Percentiles rank a stretch among this genome's conserved stretches.
Conservation (phyloP, 2,888 invertebrate genomes). For the Cerceris ruficornis region DNA sequence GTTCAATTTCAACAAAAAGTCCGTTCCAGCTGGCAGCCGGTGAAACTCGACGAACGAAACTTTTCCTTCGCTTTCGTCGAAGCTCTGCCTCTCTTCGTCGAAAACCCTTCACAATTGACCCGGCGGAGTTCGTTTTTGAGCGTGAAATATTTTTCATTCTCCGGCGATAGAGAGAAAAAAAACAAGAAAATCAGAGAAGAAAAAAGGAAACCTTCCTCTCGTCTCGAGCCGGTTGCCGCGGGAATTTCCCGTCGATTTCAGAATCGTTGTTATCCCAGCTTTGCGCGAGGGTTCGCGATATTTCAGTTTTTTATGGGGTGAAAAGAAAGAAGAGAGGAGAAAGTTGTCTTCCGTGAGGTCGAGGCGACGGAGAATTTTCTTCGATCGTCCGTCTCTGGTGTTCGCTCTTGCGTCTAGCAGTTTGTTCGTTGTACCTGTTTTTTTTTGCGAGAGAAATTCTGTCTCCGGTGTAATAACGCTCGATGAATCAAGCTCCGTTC, state of each 20-base stretch:
- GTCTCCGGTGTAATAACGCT: slow-evolving; percentile 73
- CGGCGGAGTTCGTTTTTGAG: too few relatives aligned
- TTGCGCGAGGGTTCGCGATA: slow-evolving; percentile 33
- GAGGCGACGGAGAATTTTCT: slow-evolving; percentile 64
- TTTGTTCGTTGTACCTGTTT: slow-evolving; percentile 1
- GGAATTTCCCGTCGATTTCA: slow-evolving; percentile 1
- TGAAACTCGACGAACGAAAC: slow-evolving; percentile 34
- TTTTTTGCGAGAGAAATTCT: slow-evolving; percentile 70
- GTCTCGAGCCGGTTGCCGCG: not conserved
- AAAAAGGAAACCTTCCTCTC: not conserved
- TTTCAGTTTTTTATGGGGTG: slow-evolving; percentile 40
- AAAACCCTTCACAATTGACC: too few relatives aligned
- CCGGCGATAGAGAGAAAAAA: too few relatives aligned
- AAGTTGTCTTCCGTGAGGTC: slow-evolving; percentile 4
- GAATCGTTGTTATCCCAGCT: not conserved
- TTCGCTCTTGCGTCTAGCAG: slow-evolving; percentile 34
- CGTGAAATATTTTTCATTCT: too few relatives aligned
- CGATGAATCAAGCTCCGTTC: slow-evolving; percentile 71
- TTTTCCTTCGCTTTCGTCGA: slow-evolving; percentile 23
- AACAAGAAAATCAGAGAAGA: too few relatives aligned
- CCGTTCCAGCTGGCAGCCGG: slow-evolving; percentile 25
- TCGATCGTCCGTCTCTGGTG: slow-evolving; percentile 38
- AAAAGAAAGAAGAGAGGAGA: slow-evolving; percentile 18
- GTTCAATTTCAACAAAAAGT: slow-evolving; percentile 55
- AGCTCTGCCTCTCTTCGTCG: not conserved